Conservation (phyloP, 2,113 vertebrate genomes). For the Syrmaticus mikado region DNA sequence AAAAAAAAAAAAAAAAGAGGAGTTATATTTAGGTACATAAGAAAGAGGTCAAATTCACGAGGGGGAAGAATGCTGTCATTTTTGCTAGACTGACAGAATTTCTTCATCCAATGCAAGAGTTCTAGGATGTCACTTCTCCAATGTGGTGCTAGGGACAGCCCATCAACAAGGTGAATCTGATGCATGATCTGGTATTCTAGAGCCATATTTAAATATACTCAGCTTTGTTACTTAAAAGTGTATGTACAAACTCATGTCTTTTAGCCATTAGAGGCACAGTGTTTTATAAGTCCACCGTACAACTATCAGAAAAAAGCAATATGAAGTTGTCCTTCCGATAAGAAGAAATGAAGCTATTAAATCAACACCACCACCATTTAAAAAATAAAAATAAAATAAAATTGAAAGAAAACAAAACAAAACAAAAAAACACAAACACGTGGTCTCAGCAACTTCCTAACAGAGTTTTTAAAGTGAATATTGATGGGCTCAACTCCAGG, state of each 20-base stretch:
- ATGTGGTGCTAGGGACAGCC: not conserved
- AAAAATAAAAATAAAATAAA: not conserved
- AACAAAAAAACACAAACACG: not conserved
- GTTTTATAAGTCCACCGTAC: not conserved
- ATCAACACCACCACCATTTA: not conserved
- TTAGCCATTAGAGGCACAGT: not conserved
- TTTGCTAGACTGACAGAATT: not conserved
- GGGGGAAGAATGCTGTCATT: not conserved
- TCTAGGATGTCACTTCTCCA: not conserved
- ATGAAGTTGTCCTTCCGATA: not conserved
- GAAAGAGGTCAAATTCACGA: constrained; percentile 42
- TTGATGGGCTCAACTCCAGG: not conserved
- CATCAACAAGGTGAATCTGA: not conserved
- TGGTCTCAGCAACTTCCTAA: not conserved
- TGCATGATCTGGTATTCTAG: not conserved
- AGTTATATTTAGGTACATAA: constrained; percentile 34
- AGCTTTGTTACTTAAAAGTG: not conserved
- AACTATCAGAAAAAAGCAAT: not conserved
- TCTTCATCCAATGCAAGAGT: not conserved
- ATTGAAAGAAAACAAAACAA: not conserved
- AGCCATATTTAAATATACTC: not conserved
- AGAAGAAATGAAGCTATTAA: not conserved
- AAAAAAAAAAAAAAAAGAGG: not conserved
- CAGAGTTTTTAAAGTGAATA: not conserved
- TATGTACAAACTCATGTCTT: not conserved